Evolutionary conservation across 2,797 vertebrate genomes (phyloP).

Genomic region (Takifugu ocellatus): DNA sequence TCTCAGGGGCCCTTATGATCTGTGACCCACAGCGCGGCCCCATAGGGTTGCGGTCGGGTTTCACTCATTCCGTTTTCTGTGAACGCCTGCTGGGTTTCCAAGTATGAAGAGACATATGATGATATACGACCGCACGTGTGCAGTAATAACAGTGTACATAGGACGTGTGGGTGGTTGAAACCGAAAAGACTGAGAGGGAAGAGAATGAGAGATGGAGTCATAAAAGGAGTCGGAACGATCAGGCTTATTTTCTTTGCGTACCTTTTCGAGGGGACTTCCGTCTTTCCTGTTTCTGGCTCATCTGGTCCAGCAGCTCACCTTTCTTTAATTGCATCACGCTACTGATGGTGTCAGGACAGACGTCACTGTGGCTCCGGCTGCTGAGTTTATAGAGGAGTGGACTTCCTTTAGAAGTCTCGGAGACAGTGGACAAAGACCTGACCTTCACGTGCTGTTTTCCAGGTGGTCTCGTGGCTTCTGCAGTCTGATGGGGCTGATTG

Average conservation of each 20-base stretch:
- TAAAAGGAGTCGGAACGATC: no score
- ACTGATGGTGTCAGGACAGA: conserved; percentile 72
- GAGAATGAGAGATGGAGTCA: background rate
- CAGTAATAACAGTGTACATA: conserved; percentile 29
- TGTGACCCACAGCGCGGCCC: conserved; percentile 32
- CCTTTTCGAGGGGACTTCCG: conserved; percentile 66
- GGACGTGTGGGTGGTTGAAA: conserved; percentile 6
- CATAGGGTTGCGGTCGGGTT: conserved; percentile 47
- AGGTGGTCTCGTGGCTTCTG: conserved; percentile 50
- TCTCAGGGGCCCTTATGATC: conserved; percentile 51
- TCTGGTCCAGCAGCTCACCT: conserved; percentile 46
- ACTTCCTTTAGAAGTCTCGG: conserved; percentile 67
- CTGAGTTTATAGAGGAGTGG: conserved; percentile 64
- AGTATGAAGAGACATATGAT: conserved; percentile 33
- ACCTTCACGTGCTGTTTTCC: conserved; percentile 70
- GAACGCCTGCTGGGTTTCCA: conserved; percentile 30
- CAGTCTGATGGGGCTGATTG: conserved; percentile 27
- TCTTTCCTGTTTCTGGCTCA: conserved; percentile 63
- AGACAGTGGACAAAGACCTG: conserved; percentile 72
- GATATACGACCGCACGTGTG: conserved; percentile 27
- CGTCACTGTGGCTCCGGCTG: conserved; percentile 74
- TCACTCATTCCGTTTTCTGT: conserved; percentile 40
- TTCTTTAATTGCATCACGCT: conserved; percentile 64
- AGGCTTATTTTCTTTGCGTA: conserved; percentile 34
- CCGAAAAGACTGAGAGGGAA: background rate